Percentiles rank a stretch among this genome's conserved stretches.
Evolutionary conservation across 2,888 invertebrate genomes (phyloP).

Genomic region (Xiphydria camelus): DNA sequence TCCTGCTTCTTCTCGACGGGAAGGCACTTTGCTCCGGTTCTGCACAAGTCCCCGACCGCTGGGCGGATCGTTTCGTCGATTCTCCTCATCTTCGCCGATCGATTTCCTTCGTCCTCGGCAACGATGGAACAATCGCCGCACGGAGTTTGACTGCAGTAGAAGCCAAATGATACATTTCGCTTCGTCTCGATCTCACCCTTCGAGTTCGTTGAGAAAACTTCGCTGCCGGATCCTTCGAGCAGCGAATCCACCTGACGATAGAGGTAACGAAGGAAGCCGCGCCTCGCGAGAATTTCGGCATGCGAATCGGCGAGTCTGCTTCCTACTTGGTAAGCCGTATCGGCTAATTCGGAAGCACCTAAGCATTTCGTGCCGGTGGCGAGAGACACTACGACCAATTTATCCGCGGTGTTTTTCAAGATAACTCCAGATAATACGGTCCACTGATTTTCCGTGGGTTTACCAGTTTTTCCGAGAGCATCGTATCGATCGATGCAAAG

Average conservation of each 20-base stretch:
- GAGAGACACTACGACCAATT: conserved; percentile 71
- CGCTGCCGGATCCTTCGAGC: conserved; percentile 40
- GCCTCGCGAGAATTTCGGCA: conserved; percentile 84
- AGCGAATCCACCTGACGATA: conserved; percentile 65
- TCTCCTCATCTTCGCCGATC: conserved; percentile 36
- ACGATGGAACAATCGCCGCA: conserved; percentile 92
- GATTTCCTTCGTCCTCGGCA: conserved; percentile 27
- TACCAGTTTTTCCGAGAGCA: conserved; percentile 75
- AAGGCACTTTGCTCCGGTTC: conserved; percentile 91
- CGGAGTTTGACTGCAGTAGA: conserved; percentile 85
- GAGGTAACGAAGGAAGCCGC: conserved; percentile 79
- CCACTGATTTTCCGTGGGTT: conserved; percentile 79
- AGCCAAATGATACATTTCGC: conserved; percentile 71
- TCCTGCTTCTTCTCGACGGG: conserved; percentile 64
- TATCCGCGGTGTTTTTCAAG: conserved; percentile 47
- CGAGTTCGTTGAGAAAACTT: conserved; percentile 52
- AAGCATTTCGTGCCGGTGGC: conserved; percentile 93
- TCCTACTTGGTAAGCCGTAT: conserved; percentile 63
- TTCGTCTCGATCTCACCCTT: conserved; percentile 60
- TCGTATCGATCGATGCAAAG: conserved; percentile 66
- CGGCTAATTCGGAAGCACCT: conserved; percentile 64
- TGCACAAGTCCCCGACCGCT: conserved; percentile 60
- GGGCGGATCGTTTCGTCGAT: conserved; percentile 11
- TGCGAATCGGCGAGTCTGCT: conserved; percentile 86
- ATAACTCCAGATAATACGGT: conserved; percentile 80